Base-by-base conservation (phyloP, 2,797 vertebrate genomes). In the Tokudaia tokunoshimensis region DNA sequence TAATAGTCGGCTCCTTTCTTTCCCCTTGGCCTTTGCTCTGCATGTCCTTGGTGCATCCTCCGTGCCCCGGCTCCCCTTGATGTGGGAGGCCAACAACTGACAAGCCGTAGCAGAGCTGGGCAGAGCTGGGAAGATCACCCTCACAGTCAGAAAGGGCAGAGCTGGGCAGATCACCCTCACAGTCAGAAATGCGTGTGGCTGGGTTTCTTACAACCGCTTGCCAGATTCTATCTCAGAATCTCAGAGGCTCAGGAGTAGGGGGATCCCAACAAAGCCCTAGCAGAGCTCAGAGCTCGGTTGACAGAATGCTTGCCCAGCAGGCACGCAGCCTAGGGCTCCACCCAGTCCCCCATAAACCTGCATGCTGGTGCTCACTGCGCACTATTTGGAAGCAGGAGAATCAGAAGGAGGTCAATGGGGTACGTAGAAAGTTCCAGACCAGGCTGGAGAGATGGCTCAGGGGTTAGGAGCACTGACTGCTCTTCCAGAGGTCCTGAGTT, bases 41-140 rank as follows among this genome's bases (percentile, higher is more conserved):
- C 41, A 22, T 6, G 3, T 50, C 61, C 61, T 84, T 22, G 44
- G 44, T 11, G 8, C 29, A 13, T 85, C 29, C 44, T 47, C 1
- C 0, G 6, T 47, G 11, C 17, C n/a, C 41, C 1, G 29, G 31
- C 34, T 47, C 44, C 82, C 26, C 29, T 47, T 67, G 41, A 34
- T 50, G 29, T 31, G 17, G 29, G 82, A 85, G 44, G 61, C 11
- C 22, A 34, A 65, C 82, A 84, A 31, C 2, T 0, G 24, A 1
- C 8, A 61, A 65, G 59, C 59, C 4, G 31, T 44, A 22, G 13
- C 5, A 34, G 24, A 82, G 12, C 37, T 31, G 34, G 61, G 44
- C 0, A 0, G n/a, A 1, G 29, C 1, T 0, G 3, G 26, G 15
- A 15, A 63, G 59, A 63, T 47, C 6, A 15, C n/a, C 59, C 59